Base-by-base conservation (phyloP, 2,113 vertebrate genomes). In the Argyrosomus japonicus region DNA sequence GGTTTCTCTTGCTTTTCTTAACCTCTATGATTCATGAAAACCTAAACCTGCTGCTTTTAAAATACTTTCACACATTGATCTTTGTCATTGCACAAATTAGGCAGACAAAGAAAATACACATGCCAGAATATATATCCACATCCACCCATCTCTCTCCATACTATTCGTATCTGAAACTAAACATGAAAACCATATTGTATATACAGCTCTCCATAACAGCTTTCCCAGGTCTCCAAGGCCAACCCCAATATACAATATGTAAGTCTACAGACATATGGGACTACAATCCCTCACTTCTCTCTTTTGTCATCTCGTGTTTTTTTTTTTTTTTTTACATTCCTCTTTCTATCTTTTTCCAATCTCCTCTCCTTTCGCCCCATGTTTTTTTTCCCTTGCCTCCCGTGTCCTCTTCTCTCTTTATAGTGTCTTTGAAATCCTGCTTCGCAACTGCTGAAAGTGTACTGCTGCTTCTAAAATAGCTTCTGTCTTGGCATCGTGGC, bases 391-490 rank as follows among this genome's bases (percentile, higher is more conserved):
- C 9, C 25, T 68, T 51, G 3, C 45, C 48, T 40, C 47, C 69
- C 65, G 48, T 40, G 18, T 54, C 54, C 65, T 53, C 45, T 60
- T 29, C 23, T 68, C 61, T 65, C 61, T 67, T 71, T 1, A 65
- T 36, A 27, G 76, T 53, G 68, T 80, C 83, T 86, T 61, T 86
- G 81, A 87, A 76, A 87, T 70, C 68, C 29, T 56, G 48, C 67
- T 82, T 73, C 8, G 0, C 81, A 75, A 27, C 84, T 84, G 78
- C 88, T 91, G 77, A 86, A 91, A 87, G 87, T 77, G 76, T 57
- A 70, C 45, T 67, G 82, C 79, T 87, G 81, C 43, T 78, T 91
- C 82, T 64, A 91, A 92, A 94, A 93, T 92, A 94, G 91, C 80
- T 87, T 68, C 82, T 82, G 79, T 84, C 81, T 87, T 86, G 91